Evolutionary conservation across 2,888 invertebrate species (phyloP).

Genomic region (Sipha maydis): DNA sequence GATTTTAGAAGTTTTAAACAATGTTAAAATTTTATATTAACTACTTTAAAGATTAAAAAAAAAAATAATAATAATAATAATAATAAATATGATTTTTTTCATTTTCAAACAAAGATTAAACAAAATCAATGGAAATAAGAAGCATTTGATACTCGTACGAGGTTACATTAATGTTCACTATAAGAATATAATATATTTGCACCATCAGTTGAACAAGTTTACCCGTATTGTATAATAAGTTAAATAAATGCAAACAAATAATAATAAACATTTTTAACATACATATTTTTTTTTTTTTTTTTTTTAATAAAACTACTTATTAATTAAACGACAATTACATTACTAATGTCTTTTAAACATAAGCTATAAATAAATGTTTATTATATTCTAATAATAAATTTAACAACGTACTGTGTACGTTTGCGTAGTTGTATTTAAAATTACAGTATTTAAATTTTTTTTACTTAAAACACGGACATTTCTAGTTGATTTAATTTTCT

Average conservation of each 20-base stretch:
- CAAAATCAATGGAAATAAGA: constrained; percentile 49
- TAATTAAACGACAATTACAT: constrained; percentile 36
- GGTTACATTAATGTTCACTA: constrained; percentile 53
- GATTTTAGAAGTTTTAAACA: constrained; percentile 22
- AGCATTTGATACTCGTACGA: constrained; percentile 48
- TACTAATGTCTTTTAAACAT: constrained; percentile 51
- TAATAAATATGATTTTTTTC: constrained; percentile 29
- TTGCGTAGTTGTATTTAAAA: constrained; percentile 7
- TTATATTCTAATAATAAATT: constrained; percentile 36
- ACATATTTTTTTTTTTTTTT: constrained; percentile 3
- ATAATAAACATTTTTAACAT: constrained; percentile 24
- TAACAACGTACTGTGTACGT: constrained; percentile 2
- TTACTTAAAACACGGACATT: constrained; percentile 15
- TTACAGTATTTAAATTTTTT: neutral
- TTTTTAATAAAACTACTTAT: constrained; percentile 38
- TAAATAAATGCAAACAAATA: constrained; percentile 41
- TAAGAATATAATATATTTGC: constrained; percentile 52
- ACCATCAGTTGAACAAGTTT: constrained; percentile 60
- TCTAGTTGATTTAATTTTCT: constrained; percentile 17
- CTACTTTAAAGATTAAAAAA: constrained; percentile 46
- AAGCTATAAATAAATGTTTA: constrained; percentile 36
- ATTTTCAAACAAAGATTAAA: constrained; percentile 28
- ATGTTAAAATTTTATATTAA: constrained; percentile 30
- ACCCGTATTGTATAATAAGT: constrained; percentile 46
- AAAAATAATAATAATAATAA: constrained; percentile 30